Evolutionary conservation across 2,888 invertebrate genomes (phyloP), one percentile per base, ranked within the genome.

Genomic region (Plebejus argus): DNA sequence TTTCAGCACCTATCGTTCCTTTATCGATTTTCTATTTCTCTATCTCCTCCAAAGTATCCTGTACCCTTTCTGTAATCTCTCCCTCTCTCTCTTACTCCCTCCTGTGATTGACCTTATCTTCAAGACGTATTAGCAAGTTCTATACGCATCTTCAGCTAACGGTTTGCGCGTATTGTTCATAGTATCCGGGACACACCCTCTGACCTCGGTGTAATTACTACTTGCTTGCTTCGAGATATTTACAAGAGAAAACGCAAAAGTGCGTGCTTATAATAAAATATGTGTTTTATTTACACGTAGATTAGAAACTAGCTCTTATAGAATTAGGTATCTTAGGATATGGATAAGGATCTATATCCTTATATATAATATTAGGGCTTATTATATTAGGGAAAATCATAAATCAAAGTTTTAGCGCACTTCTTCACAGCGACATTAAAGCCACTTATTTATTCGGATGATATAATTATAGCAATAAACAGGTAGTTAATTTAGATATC

Each of bases 131-230:
- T 33, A 66, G 66, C 66, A 28, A 66, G 66, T 61, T 61, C 23
- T 39, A 72, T 45, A 72, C 72, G 12, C 72, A 39, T 72, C 72
- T 45, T 39, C 45, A 23, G 45, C 20, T 72, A 72, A 72, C 72
- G 72, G 72, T 72, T 6, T 12, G 23, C 66, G 66, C 28, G 66
- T 66, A 66, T 66, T 66, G 66, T 66, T 66, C 66, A 66, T 66
- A 66, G 12, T 66, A 33, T 66, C 66, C 33, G 66, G 66, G 66
- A 66, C 33, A 66, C 66, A 66, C 66, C 66, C 66, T 66, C 6
- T 66, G 66, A 66, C 66, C 66, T 28, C 66, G 15, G 12, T 20
- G 66, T 66, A 66, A 66, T 66, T 66, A 66, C 66, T 66, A 66
- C 6, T 66, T 66, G 28, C 66, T 7, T 33, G 28, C 5, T 23